These are phyloP conservation scores for Synanthedon myopaeformis DNA, from an alignment of 2,888 invertebrate species.

Conservation along the genomic window DNA sequence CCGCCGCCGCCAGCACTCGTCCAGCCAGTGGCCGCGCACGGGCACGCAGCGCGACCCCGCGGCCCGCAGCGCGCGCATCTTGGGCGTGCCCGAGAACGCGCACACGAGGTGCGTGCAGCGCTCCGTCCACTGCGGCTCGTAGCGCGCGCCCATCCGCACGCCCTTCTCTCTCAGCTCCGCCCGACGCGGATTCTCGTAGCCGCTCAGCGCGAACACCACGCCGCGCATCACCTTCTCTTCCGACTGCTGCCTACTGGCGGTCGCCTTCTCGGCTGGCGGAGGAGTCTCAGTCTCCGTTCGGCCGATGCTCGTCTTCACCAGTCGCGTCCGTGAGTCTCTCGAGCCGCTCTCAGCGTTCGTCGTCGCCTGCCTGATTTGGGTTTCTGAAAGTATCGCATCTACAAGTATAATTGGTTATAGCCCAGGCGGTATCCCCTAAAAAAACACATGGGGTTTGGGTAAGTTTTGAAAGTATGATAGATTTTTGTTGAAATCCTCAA, in stretches of 20 bases:
- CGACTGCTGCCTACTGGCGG: not conserved
- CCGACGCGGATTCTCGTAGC: conserved; percentile 86
- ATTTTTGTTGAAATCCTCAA: too few species aligned
- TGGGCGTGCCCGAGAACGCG: conserved; percentile 91
- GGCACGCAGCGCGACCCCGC: conserved; percentile 69
- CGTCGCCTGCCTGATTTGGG: conserved; percentile 51
- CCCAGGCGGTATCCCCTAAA: too few species aligned
- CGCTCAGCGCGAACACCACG: conserved; percentile 86
- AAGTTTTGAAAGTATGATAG: too few species aligned
- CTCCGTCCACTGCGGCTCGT: conserved; percentile 79
- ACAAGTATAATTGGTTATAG: too few species aligned
- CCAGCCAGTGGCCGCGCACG: conserved; percentile 81
- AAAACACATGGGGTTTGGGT: too few species aligned
- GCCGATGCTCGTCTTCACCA: conserved; percentile 33
- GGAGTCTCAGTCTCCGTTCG: conserved; percentile 11
- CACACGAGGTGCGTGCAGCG: conserved; percentile 91
- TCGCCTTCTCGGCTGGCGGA: conserved; percentile 1
- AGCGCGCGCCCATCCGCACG: conserved; percentile 82
- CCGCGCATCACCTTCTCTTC: conserved; percentile 53
- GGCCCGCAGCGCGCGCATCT: conserved; percentile 78
- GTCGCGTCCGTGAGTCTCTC: conserved; percentile 28
- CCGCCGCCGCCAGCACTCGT: conserved; percentile 70
- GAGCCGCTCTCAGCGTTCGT: conserved; percentile 44
- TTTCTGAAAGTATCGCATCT: conserved; percentile 22
- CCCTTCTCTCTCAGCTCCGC: conserved; percentile 76